Percentiles rank a stretch among this genome's conserved stretches.
Evolutionary conservation across 2,113 vertebrate genomes (phyloP).

Genomic region (Nibea albiflora): DNA sequence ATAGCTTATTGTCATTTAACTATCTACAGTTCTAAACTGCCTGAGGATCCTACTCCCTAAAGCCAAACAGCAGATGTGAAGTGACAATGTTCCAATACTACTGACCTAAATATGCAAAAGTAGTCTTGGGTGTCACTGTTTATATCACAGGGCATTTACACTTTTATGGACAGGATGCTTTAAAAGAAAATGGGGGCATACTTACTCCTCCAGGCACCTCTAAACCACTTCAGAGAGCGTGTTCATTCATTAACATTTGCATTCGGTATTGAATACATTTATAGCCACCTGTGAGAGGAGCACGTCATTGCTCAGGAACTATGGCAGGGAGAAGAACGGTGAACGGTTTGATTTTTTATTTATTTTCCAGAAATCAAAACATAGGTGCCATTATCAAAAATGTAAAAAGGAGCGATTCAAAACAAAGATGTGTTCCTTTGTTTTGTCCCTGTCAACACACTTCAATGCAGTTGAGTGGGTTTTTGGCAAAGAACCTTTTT

Average conservation of each 20-base stretch:
- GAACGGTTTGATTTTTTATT: background rate
- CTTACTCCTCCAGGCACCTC: too few relatives aligned
- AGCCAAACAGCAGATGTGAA: too few relatives aligned
- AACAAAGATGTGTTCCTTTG: slow-evolving; percentile 20
- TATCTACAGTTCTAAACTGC: too few relatives aligned
- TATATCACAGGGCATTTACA: too few relatives aligned
- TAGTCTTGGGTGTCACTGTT: too few relatives aligned
- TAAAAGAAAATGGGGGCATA: too few relatives aligned
- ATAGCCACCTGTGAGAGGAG: background rate
- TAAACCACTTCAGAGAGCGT: background rate
- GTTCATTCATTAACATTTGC: background rate
- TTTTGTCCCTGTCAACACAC: slow-evolving; percentile 12
- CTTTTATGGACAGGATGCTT: too few relatives aligned
- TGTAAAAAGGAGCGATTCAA: slow-evolving; percentile 2
- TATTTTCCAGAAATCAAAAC: slow-evolving; percentile 21
- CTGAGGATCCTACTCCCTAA: too few relatives aligned
- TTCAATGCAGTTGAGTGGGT: slow-evolving; percentile 9
- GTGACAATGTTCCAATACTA: too few relatives aligned
- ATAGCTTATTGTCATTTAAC: too few relatives aligned
- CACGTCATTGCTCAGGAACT: background rate
- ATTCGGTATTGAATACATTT: background rate
- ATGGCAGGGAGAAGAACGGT: background rate
- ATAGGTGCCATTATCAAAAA: background rate
- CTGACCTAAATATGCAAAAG: too few relatives aligned
- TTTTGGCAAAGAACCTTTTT: slow-evolving; percentile 16